A percentile compares a stretch with the other conserved stretches of the same genome.
Evolutionary conservation across 2,888 invertebrate species (phyloP).

Genomic region (Sarcophaga carnaria): DNA sequence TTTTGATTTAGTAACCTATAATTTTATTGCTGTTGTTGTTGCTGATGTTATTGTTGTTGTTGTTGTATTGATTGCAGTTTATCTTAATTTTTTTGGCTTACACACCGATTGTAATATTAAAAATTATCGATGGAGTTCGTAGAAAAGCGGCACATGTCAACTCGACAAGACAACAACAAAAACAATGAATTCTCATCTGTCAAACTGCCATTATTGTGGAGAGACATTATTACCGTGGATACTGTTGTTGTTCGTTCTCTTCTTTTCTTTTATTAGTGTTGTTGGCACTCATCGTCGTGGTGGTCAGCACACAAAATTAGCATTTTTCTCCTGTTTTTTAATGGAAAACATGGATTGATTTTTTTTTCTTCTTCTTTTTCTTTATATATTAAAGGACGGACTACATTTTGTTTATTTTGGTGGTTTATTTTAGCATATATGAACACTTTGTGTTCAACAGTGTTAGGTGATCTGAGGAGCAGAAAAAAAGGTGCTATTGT

Average conservation of each 20-base stretch:
- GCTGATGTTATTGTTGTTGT: background rate
- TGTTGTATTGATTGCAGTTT: conserved; percentile 27
- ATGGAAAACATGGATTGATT: conserved; percentile 32
- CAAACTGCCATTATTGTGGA: conserved; percentile 61
- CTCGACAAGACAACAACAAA: conserved; percentile 23
- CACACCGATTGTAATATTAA: conserved; percentile 31
- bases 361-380: conserved; percentile 50
- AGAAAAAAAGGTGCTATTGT: conserved; percentile 48
- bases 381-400: conserved; percentile 17
- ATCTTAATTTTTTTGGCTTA: conserved; percentile 38
- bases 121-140: conserved; percentile 42
- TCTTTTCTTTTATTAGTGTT: conserved; percentile 12
- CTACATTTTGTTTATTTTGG: conserved; percentile 33
- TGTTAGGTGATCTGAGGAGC: conserved; percentile 55
- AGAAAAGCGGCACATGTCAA: conserved; percentile 64
- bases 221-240: conserved; percentile 73
- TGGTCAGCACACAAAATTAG: conserved; percentile 80
- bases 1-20: conserved; percentile 34
- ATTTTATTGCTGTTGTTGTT: conserved; percentile 6
- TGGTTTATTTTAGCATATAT: conserved; percentile 42
- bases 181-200: conserved; percentile 63
- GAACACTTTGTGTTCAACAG: conserved; percentile 42
- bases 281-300: conserved; percentile 75
- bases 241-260: background rate
- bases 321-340: conserved; percentile 74